phyloP scores from a whole-genome alignment of 53 echinoderm and acorn worm genomes.

The Patiria pectinifera region DNA sequence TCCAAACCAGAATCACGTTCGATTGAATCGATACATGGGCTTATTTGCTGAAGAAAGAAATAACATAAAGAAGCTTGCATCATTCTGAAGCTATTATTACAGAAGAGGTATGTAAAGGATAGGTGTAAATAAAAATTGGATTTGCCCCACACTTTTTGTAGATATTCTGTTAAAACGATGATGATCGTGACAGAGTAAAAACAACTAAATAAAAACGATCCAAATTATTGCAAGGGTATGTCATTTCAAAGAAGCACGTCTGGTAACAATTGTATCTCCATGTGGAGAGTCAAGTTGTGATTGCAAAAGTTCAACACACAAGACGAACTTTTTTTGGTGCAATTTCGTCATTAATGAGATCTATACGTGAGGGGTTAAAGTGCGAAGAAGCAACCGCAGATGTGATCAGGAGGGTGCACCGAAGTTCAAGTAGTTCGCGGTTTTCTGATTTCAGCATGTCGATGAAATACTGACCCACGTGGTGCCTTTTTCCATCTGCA shows the following conservation, averaged over 20 bases:
- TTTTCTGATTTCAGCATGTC: neutral
- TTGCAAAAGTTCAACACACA: neutral
- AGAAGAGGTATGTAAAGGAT: too few species aligned
- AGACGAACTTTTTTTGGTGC: neutral
- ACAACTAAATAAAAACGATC: neutral
- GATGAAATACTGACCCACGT: conserved; percentile 3
- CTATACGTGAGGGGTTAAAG: neutral
- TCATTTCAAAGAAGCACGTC: too few species aligned
- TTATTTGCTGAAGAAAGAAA: too few species aligned
- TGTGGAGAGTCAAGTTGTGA: neutral
- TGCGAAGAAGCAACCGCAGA: neutral
- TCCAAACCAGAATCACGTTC: too few species aligned
- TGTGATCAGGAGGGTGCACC: too few species aligned
- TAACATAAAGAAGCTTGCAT: too few species aligned
- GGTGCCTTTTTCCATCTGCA: neutral
- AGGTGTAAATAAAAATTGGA: too few species aligned
- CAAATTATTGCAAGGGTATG: neutral
- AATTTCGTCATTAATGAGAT: neutral
- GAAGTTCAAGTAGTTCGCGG: neutral
- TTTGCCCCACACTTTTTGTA: neutral
- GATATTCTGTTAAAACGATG: neutral
- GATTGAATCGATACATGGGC: too few species aligned
- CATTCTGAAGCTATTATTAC: too few species aligned
- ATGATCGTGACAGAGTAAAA: neutral
- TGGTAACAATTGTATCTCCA: too few species aligned